Percentiles rank a stretch among this genome's conserved stretches.
These are phyloP conservation scores for Melanargia galathea DNA, from an alignment of 2,888 invertebrate species.

Conservation along the genomic window DNA sequence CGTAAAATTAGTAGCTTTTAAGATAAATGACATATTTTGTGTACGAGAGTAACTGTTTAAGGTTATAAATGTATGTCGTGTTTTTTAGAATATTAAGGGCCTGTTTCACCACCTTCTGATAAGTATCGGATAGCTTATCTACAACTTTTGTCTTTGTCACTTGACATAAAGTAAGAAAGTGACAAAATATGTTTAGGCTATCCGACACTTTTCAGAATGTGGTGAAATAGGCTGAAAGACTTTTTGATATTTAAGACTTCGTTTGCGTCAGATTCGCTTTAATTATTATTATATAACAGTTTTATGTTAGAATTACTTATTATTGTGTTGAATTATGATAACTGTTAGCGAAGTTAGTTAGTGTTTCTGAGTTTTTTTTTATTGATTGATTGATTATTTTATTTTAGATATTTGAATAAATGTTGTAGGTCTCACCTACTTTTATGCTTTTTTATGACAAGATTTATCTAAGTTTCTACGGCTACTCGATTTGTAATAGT, in stretches of 20 bases:
- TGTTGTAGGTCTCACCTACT: constrained; percentile 34
- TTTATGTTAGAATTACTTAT: constrained; percentile 47
- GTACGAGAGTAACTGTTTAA: constrained; percentile 60
- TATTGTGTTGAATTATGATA: constrained; percentile 60
- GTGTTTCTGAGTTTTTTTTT: constrained; percentile 57
- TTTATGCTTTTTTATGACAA: constrained; percentile 31
- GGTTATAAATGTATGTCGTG: constrained; percentile 48
- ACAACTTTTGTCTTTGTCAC: too few species aligned
- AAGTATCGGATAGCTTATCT: too few species aligned
- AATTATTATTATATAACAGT: constrained; percentile 69
- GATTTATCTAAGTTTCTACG: constrained; percentile 30
- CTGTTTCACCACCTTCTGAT: too few species aligned
- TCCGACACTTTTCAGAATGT: too few species aligned
- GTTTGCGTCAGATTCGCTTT: constrained; percentile 73
- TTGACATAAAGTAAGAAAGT: too few species aligned
- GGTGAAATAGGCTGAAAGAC: too few species aligned
- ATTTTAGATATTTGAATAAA: constrained; percentile 42
- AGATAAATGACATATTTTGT: constrained; percentile 79
- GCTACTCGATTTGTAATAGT: constrained; percentile 29
- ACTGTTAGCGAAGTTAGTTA: constrained; percentile 59
- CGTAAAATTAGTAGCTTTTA: constrained; percentile 47
- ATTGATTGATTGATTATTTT: constrained; percentile 49
- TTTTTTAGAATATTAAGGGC: constrained; percentile 57
- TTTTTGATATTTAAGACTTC: constrained; percentile 57
- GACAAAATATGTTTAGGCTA: too few species aligned